A percentile compares a stretch with the other conserved stretches of the same genome.
Conservation (phyloP, 2,113 vertebrate species). For the Actenoides hombroni region DNA sequence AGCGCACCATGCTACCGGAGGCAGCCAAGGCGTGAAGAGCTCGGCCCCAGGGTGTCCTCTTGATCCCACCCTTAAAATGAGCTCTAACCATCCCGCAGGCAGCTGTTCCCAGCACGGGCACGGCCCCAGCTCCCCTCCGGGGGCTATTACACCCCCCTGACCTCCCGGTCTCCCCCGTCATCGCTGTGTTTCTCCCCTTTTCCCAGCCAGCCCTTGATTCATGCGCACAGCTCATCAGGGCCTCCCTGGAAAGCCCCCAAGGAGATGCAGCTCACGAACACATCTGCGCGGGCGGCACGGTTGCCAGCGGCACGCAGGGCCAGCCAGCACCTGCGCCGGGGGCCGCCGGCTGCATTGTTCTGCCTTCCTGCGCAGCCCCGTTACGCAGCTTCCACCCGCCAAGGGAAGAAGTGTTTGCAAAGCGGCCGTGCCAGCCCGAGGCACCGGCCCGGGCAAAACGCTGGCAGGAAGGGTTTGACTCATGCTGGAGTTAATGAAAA, state of each 20-base stretch:
- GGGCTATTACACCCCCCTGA: neutral
- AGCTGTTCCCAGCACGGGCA: rapidly evolving
- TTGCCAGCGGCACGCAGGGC: neutral
- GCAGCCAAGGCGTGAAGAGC: neutral
- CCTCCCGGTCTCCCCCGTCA: neutral
- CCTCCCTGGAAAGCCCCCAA: slow-evolving; percentile 34
- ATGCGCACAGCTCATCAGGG: neutral
- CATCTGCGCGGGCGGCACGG: neutral
- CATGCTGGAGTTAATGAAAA: neutral
- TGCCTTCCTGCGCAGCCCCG: neutral
- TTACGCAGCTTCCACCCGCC: neutral
- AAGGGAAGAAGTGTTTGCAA: neutral
- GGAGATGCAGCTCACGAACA: neutral
- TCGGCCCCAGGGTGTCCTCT: neutral
- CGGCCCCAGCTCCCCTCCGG: neutral
- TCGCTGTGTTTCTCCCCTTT: rapidly evolving
- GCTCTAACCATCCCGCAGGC: rapidly evolving
- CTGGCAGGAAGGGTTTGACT: slow-evolving; percentile 43
- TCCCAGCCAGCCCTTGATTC: slow-evolving; percentile 17
- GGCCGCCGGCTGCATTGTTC: neutral
- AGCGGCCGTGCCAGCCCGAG: neutral
- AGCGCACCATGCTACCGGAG: rapidly evolving
- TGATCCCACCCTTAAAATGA: neutral
- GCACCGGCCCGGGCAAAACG: neutral
- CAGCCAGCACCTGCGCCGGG: neutral